phyloP scores from a whole-genome alignment of 2,797 vertebrate species.

The Characodon lateralis region DNA sequence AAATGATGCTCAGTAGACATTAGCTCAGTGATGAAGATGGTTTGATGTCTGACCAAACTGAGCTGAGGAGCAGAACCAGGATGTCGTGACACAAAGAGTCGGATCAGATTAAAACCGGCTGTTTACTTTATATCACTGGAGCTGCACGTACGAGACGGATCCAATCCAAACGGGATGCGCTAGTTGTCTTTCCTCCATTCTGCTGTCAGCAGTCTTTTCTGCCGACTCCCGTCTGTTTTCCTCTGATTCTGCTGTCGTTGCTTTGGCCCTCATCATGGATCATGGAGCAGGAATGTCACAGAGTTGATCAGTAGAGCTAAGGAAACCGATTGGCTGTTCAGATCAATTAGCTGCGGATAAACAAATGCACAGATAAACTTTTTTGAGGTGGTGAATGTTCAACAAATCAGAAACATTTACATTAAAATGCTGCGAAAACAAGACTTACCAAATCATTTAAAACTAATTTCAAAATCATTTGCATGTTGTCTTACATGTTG shows the following conservation, averaged over 20 bases:
- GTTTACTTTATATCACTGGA: neutral
- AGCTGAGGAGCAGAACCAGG: constrained; percentile 1
- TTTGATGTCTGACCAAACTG: neutral
- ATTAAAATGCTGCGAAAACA: too few species aligned
- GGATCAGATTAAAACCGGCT: neutral
- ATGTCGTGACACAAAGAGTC: neutral
- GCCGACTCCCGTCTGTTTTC: neutral
- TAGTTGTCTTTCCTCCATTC: neutral
- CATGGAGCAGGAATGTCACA: too few species aligned
- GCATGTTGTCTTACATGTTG: too few species aligned
- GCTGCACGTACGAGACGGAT: neutral
- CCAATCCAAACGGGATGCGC: neutral
- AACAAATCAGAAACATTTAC: too few species aligned
- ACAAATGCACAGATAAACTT: too few species aligned
- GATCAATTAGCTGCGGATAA: too few species aligned
- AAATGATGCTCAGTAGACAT: neutral
- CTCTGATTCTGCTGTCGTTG: too few species aligned
- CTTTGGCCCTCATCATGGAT: neutral
- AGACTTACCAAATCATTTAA: too few species aligned
- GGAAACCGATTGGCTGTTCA: too few species aligned
- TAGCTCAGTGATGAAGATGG: neutral
- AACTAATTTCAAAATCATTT: too few species aligned
- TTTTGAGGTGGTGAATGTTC: too few species aligned
- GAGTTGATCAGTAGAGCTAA: too few species aligned
- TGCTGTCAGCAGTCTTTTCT: neutral